Conservation (phyloP, 2,797 vertebrate species). For the Coranthus polyacanthus region DNA sequence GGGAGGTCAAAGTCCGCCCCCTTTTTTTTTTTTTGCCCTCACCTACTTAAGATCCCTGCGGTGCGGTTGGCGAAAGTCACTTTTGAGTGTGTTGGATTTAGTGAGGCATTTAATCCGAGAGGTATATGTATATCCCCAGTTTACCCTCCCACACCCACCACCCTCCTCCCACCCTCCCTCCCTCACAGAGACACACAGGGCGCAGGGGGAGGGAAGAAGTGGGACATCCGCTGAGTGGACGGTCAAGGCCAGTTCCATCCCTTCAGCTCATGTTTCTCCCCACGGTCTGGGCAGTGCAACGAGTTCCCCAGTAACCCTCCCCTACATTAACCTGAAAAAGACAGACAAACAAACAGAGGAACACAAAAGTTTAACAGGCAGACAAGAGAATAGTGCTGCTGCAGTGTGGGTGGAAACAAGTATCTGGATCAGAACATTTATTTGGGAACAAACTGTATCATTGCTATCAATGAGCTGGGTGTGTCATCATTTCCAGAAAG, state of each 20-base stretch:
- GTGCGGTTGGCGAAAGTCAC: constrained; percentile 72
- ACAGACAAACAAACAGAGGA: constrained; percentile 12
- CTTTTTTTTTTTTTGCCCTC: constrained; percentile 51
- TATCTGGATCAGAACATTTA: constrained; percentile 61
- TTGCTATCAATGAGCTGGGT: constrained; percentile 77
- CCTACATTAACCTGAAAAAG: constrained; percentile 85
- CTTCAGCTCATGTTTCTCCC: constrained; percentile 80
- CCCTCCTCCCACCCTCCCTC: constrained; percentile 80
- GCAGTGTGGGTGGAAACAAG: neutral
- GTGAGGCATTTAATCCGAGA: constrained; percentile 80
- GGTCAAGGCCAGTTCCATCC: constrained; percentile 69
- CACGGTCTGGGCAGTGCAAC: constrained; percentile 89
- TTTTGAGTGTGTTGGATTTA: constrained; percentile 78
- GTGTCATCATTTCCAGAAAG: constrained; percentile 75
- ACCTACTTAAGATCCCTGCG: constrained; percentile 67
- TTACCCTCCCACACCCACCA: constrained; percentile 80
- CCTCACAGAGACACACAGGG: constrained; percentile 77
- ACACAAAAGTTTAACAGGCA: neutral
- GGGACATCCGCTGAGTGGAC: constrained; percentile 65
- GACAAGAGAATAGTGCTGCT: neutral
- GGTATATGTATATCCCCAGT: constrained; percentile 80
- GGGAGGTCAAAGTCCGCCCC: constrained; percentile 52
- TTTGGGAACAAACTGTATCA: constrained; percentile 79
- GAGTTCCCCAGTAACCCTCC: constrained; percentile 89
- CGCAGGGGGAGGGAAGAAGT: constrained; percentile 54